These are phyloP conservation scores for Chrysolina haemoptera DNA, from an alignment of 2,888 invertebrate species.

Conservation along the genomic window DNA sequence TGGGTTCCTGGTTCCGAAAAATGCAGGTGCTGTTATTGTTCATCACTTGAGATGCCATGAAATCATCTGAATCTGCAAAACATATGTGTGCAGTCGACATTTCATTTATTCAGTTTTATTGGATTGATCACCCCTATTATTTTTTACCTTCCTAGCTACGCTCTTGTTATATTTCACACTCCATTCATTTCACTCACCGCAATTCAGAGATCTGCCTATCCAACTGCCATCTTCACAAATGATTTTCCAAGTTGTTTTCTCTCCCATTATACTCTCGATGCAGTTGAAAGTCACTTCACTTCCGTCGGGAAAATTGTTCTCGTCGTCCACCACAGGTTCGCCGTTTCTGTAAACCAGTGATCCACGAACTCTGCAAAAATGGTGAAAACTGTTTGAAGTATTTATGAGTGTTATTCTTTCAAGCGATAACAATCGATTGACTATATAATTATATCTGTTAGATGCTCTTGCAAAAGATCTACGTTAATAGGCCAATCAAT, in stretches of 20 bases:
- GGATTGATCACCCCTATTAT: not conserved
- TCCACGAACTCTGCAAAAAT: slow-evolving; percentile 77
- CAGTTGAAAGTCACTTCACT: slow-evolving; percentile 89
- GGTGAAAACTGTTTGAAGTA: not conserved
- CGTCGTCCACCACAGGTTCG: slow-evolving; percentile 76
- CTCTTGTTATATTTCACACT: not conserved
- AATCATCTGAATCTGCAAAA: slow-evolving; percentile 62
- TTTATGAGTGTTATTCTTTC: no score
- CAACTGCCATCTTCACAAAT: slow-evolving; percentile 89
- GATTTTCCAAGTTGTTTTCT: slow-evolving; percentile 88
- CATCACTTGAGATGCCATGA: slow-evolving; percentile 59
- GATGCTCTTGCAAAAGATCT: no score
- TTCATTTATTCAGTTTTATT: not conserved
- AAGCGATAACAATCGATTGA: no score
- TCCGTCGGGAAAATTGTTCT: slow-evolving; percentile 83
- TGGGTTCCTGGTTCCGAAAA: slow-evolving; percentile 83
- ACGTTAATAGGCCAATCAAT: no score
- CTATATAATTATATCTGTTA: no score
- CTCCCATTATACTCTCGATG: slow-evolving; percentile 85
- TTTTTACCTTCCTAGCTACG: not conserved
- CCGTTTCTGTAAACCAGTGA: slow-evolving; percentile 84
- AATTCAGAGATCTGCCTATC: slow-evolving; percentile 86
- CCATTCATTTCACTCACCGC: slow-evolving; percentile 74
- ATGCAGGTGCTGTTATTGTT: slow-evolving; percentile 80
- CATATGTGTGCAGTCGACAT: not conserved